Evolutionary conservation across 2,113 vertebrate genomes (phyloP).

Genomic region (Herpetotheres cachinnans): DNA sequence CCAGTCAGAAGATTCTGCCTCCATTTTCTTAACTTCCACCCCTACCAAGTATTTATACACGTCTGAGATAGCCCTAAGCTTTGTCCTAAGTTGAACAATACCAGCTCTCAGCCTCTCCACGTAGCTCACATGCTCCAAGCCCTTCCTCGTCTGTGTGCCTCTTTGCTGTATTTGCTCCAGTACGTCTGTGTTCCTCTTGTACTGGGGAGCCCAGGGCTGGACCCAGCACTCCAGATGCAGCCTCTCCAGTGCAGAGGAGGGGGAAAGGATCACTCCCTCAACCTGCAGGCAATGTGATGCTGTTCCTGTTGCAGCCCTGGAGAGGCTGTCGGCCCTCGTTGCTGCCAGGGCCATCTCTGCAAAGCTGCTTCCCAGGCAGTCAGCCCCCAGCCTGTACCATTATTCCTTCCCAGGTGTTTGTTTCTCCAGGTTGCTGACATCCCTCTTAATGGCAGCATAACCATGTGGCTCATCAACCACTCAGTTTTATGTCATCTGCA

Average conservation of each 20-base stretch:
- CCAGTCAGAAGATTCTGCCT: background rate
- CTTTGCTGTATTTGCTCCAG: background rate
- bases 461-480: background rate
- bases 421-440: background rate
- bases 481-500: background rate
- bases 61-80: fast-evolving
- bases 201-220: background rate
- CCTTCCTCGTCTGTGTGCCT: background rate
- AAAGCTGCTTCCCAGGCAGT: background rate
- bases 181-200: background rate
- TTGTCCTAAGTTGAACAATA: background rate
- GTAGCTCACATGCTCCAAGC: background rate
- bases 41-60: background rate
- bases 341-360: background rate
- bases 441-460: background rate
- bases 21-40: background rate
- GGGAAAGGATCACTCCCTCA: background rate
- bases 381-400: background rate
- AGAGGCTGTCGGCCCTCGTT: background rate
- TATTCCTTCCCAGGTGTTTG: background rate
- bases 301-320: background rate
- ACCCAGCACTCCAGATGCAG: background rate
- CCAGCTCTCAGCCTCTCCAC: background rate
- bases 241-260: background rate
- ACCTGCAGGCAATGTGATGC: background rate